phyloP scores from a whole-genome alignment of 2,113 vertebrate genomes.

The Cyprichromis sp. region DNA sequence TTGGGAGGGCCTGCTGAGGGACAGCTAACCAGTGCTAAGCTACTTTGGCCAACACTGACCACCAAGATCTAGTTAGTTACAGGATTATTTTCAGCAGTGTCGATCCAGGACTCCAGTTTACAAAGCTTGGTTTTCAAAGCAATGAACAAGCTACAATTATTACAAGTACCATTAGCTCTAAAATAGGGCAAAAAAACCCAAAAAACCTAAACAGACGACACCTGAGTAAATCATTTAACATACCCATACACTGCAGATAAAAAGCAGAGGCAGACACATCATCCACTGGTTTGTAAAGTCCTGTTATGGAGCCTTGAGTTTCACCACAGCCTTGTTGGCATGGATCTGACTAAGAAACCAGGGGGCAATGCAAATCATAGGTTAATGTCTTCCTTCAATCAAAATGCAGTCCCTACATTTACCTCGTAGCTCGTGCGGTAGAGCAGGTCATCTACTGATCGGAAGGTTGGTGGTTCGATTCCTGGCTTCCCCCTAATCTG shows the following conservation, averaged over 20 bases:
- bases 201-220: neutral
- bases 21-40: neutral
- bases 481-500: neutral
- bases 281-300: neutral
- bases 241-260: neutral
- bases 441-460: neutral
- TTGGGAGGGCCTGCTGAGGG: neutral
- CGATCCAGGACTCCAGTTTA: neutral
- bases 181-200: neutral
- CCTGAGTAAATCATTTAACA: neutral
- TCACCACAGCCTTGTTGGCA: neutral
- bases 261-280: neutral
- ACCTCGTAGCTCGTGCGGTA: neutral
- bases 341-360: neutral
- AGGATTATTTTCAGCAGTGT: neutral
- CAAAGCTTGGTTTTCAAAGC: neutral
- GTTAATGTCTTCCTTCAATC: neutral
- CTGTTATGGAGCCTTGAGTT: neutral
- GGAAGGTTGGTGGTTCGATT: neutral
- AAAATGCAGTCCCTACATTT: neutral
- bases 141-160: neutral
- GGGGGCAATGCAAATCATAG: neutral
- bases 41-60: neutral
- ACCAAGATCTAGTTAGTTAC: neutral
- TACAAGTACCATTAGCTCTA: neutral